Conservation (phyloP, 2,797 vertebrate genomes). For the Leuciscus waleckii region DNA sequence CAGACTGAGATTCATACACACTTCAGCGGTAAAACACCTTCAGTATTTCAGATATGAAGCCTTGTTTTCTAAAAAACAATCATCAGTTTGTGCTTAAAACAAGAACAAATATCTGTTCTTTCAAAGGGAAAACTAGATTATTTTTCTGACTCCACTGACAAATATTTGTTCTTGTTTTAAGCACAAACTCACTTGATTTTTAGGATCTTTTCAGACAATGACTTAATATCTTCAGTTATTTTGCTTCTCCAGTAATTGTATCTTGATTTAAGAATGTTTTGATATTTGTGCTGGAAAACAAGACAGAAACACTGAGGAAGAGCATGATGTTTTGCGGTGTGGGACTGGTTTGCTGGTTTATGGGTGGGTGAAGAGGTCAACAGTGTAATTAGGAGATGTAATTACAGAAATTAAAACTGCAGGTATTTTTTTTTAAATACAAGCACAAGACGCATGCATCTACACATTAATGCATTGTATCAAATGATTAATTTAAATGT, state of each 20-base stretch:
- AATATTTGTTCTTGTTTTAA: neutral
- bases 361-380: too few species aligned
- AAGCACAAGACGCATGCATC: neutral
- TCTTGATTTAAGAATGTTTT: neutral
- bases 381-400: neutral
- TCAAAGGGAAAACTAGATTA: too few species aligned
- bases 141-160: neutral
- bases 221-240: neutral
- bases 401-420: too few species aligned
- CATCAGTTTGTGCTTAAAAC: neutral
- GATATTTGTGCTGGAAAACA: neutral
- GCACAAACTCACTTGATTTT: neutral
- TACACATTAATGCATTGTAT: neutral
- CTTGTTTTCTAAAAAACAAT: too few species aligned
- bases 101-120: neutral
- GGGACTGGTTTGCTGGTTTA: too few species aligned
- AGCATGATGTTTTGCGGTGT: neutral
- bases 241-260: neutral
- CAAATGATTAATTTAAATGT: neutral
- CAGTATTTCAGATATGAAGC: neutral
- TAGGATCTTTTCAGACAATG: neutral
- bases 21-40: constrained; percentile 5
- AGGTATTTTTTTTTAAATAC: too few species aligned
- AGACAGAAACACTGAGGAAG: neutral
- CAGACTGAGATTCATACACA: neutral